Conservation (phyloP, 2,888 invertebrate genomes). For the Drosophila borealis region DNA sequence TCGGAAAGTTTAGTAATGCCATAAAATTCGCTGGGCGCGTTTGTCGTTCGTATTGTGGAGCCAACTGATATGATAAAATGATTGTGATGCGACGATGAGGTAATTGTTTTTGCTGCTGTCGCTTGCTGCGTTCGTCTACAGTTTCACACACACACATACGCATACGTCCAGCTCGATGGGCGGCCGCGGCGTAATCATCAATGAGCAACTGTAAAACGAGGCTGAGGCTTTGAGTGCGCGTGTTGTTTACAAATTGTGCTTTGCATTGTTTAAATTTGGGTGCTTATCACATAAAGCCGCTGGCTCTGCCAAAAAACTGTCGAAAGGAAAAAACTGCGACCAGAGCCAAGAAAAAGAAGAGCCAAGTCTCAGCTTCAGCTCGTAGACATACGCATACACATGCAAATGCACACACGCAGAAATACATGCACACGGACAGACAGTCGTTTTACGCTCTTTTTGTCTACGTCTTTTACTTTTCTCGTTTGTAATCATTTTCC, state of each 20-base stretch:
- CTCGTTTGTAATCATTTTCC: constrained; percentile 80
- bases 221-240: constrained; percentile 61
- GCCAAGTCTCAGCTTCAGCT: constrained; percentile 45
- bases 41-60: constrained; percentile 25
- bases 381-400: constrained; percentile 45
- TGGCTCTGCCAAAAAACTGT: constrained; percentile 41
- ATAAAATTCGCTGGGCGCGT: constrained; percentile 42
- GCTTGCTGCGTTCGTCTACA: constrained; percentile 71
- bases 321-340: constrained; percentile 27
- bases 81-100: constrained; percentile 65
- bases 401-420: constrained; percentile 29
- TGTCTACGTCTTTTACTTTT: constrained; percentile 80
- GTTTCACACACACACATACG: constrained; percentile 64
- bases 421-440: constrained; percentile 32
- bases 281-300: constrained; percentile 34
- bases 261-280: constrained; percentile 40
- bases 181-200: constrained; percentile 73
- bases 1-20: constrained; percentile 50
- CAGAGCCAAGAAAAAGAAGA: constrained; percentile 27
- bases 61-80: constrained; percentile 55
- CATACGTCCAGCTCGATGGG: constrained; percentile 50
- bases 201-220: constrained; percentile 70
- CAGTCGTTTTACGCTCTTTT: constrained; percentile 69
- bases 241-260: constrained; percentile 69
- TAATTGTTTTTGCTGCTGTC: constrained; percentile 65